Conservation (phyloP, 2,797 vertebrate genomes). For the Phataginus tricuspis region DNA sequence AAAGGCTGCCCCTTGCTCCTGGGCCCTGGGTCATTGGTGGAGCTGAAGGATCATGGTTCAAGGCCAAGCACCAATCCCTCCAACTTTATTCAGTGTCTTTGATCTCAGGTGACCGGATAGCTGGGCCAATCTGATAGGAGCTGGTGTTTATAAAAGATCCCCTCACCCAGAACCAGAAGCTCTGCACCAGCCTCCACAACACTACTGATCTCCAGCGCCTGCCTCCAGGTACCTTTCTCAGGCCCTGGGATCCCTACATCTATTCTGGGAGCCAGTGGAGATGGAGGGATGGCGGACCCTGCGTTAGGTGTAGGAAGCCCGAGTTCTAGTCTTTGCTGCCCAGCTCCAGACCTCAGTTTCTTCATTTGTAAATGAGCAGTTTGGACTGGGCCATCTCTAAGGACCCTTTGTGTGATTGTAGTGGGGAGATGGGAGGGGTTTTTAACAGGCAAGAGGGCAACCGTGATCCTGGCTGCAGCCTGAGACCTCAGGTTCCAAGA, state of each 20-base stretch:
- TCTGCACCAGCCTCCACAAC: not conserved
- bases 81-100: not conserved
- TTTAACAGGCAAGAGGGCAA: not conserved
- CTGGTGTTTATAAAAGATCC: constrained; percentile 42
- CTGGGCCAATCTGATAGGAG: not conserved
- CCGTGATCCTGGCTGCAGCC: not conserved
- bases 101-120: constrained; percentile 37
- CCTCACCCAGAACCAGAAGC: not conserved
- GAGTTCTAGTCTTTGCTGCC: not conserved
- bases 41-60: not conserved
- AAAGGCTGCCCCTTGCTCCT: not conserved
- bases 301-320: not conserved
- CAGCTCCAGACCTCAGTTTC: not conserved
- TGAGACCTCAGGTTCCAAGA: not conserved
- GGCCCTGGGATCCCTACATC: no score
- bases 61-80: constrained; percentile 26
- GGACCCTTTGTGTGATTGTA: not conserved
- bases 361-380: not conserved
- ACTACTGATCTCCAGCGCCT: not conserved
- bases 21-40: constrained; percentile 58
- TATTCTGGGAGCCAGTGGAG: not conserved
- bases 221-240: constrained; percentile 57
- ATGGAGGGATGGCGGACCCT: not conserved
- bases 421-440: not conserved
- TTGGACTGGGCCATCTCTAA: not conserved